phyloP scores from a whole-genome alignment of 1,140 invertebrate genomes.

The Bombus consobrinus region DNA sequence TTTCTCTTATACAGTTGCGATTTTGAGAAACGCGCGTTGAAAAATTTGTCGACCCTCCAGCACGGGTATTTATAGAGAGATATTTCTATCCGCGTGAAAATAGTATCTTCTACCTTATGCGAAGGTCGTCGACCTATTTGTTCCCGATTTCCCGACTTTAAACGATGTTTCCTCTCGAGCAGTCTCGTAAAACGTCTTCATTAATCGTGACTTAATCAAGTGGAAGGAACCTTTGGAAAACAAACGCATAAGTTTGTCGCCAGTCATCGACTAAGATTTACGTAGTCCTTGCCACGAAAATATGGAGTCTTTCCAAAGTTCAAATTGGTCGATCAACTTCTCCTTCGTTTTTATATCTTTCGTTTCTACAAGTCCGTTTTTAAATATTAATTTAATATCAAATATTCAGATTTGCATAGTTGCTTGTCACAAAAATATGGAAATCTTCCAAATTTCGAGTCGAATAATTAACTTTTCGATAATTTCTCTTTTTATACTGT shows the following conservation, averaged over 20 bases:
- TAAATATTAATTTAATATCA: too few species aligned
- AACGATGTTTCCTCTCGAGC: too few species aligned
- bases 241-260: background rate
- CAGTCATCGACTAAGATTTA: background rate
- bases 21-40: constrained; percentile 2
- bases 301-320: background rate
- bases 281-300: background rate
- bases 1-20: background rate
- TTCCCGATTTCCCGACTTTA: constrained; percentile 4
- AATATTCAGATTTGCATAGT: too few species aligned
- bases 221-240: background rate
- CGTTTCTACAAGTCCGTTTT: too few species aligned
- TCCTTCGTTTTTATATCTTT: too few species aligned
- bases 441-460: too few species aligned
- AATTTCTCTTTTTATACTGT: too few species aligned
- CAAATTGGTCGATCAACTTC: background rate
- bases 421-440: too few species aligned
- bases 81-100: constrained; percentile 21
- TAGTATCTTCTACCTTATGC: background rate
- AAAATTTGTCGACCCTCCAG: constrained; percentile 21
- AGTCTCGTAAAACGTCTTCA: background rate
- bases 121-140: constrained; percentile 24
- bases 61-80: constrained; percentile 1
- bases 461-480: too few species aligned
- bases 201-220: constrained; percentile 10